These are phyloP conservation scores for Murina feae DNA, from an alignment of 2,113 vertebrate species.

Conservation along the genomic window DNA sequence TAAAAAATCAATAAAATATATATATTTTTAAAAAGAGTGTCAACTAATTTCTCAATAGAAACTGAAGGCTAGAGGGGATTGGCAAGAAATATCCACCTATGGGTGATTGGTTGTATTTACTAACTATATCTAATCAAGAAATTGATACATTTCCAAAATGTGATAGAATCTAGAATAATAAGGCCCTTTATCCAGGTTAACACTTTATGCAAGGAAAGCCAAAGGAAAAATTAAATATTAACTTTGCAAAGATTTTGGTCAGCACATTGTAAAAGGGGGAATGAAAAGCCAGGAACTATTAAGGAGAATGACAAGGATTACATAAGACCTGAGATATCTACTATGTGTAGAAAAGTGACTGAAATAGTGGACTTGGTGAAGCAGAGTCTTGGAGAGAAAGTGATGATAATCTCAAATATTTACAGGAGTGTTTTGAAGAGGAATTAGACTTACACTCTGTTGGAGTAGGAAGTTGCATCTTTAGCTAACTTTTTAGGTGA, in stretches of 20 bases:
- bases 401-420: not conserved
- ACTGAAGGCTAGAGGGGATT: not conserved
- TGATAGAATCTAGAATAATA: not conserved
- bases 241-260: not conserved
- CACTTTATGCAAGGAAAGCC: not conserved
- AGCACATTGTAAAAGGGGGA: not conserved
- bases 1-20: too few relatives aligned
- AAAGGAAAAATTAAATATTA: not conserved
- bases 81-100: not conserved
- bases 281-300: not conserved
- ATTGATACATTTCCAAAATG: not conserved
- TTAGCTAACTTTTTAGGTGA: not conserved
- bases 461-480: not conserved
- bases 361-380: not conserved
- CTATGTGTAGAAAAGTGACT: not conserved
- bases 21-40: too few relatives aligned
- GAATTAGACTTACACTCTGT: not conserved
- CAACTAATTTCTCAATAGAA: not conserved
- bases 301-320: not conserved
- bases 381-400: not conserved
- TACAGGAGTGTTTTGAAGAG: not conserved
- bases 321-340: not conserved
- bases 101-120: not conserved
- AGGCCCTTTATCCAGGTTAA: not conserved
- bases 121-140: not conserved